Percentiles rank a stretch among this genome's conserved stretches.
phyloP scores from a whole-genome alignment of 2,888 invertebrate genomes.

The Pharmacophagus antenor region DNA sequence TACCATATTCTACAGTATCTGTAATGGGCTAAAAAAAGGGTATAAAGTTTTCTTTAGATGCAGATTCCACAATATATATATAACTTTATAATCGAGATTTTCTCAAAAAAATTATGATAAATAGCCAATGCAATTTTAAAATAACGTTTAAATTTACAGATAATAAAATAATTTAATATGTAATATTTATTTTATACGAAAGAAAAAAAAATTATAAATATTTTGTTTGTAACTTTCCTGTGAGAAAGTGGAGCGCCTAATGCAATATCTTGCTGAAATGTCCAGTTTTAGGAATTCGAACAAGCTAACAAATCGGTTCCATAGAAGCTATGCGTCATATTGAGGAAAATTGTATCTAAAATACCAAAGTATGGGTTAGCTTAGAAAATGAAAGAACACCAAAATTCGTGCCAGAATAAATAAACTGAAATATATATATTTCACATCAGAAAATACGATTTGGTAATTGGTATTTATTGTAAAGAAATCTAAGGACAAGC shows the following conservation, averaged over 20 bases:
- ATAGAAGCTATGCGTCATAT: conserved; percentile 13
- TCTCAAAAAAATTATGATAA: too few species aligned
- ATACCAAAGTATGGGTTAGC: conserved; percentile 8
- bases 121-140: too few species aligned
- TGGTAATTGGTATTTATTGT: not conserved
- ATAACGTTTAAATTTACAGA: not conserved
- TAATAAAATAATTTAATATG: too few species aligned
- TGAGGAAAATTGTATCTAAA: conserved; percentile 25
- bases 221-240: not conserved
- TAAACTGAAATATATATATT: not conserved
- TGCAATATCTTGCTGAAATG: not conserved
- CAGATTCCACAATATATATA: too few species aligned
- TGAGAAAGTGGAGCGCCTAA: conserved; percentile 8
- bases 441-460: not conserved
- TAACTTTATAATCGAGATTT: too few species aligned
- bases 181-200: not conserved
- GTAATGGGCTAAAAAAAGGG: too few species aligned
- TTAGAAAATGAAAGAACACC: conserved; percentile 9
- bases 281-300: conserved; percentile 4
- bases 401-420: not conserved
- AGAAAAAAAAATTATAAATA: not conserved
- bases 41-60: too few species aligned
- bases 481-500: too few species aligned
- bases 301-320: conserved; percentile 2
- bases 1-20: too few species aligned